Base-by-base conservation (phyloP, 2,113 vertebrate species). In the Clarias magur region DNA sequence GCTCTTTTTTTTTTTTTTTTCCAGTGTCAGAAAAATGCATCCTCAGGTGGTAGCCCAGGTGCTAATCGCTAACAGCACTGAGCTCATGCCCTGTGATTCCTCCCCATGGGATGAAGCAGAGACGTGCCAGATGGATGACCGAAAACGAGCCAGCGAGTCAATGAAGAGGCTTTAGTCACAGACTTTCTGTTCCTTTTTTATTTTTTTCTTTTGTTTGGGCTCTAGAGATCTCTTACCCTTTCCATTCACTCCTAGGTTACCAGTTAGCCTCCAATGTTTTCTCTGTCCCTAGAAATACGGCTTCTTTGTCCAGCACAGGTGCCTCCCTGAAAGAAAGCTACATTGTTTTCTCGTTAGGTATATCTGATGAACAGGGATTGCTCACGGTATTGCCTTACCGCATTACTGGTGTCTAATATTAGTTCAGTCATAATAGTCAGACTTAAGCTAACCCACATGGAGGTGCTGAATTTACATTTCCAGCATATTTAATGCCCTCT, bases 11-110 rank as follows among this genome's bases (percentile, higher is more conserved):
- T 53, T 57, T 79, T 57, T 15, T 34, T 3, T 10, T 68, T 67
- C 34, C 48, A 48, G 13, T 56, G 75, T 79, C 53, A 85, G 90
- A 60, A 79, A 83, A 63, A 87, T 23, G 83, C 56, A 89, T 91
- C 91, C 90, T 89, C 88, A 90, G 85, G 91, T 90, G 84, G 67
- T 88, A 86, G 80, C 87, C 86, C 85, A 88, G 86, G 84, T 65
- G 89, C 84, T 91, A 91, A 91, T 91, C 86, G 83, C 90, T 34
- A 79, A 79, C 84, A 75, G 56, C 56, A 42, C 70, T 10, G 57
- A 62, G 70, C 83, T 85, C 70, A 75, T 79, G 73, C 87, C 78
- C 34, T 88, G 48, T 91, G 88, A 87, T 34, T 80, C 87, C 85
- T 79, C 89, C 92, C 88, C 88, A 70, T 90, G 85, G 91, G 62